Evolutionary conservation across 2,797 vertebrate genomes (phyloP).

Genomic region (Phalanger gymnotis): DNA sequence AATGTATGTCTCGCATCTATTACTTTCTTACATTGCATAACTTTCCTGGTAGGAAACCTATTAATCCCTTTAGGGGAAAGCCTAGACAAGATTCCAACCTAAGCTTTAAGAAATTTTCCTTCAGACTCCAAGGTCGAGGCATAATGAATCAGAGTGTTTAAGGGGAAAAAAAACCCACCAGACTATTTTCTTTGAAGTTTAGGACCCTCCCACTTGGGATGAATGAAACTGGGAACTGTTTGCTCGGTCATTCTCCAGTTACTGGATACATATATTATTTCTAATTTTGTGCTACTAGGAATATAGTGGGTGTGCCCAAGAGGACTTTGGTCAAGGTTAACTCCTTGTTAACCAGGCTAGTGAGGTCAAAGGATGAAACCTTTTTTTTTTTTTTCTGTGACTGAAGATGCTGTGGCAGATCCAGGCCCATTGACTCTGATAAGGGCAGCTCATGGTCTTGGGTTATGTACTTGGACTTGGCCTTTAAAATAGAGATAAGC

Average conservation of each 20-base stretch:
- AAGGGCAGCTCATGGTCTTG: neutral
- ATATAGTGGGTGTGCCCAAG: neutral
- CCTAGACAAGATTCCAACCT: neutral
- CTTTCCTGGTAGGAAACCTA: neutral
- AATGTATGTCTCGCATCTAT: neutral
- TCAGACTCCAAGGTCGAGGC: neutral
- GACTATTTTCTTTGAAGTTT: neutral
- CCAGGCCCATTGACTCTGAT: neutral
- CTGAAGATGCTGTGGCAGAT: neutral
- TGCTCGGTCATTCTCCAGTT: neutral
- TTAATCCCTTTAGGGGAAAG: neutral
- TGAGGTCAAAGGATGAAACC: neutral
- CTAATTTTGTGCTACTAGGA: neutral
- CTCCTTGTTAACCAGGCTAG: neutral
- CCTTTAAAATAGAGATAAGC: neutral
- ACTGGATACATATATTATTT: neutral
- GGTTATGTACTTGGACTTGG: neutral
- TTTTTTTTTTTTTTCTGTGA: neutral
- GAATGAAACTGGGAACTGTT: neutral
- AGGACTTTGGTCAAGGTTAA: neutral
- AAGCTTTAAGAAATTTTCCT: neutral
- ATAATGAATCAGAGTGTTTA: neutral
- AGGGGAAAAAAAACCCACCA: neutral
- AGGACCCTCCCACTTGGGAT: neutral
- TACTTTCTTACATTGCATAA: neutral